Evolutionary conservation across 2,113 vertebrate species (phyloP), one percentile per base, ranked within the genome.

Genomic region (Pica pica): DNA sequence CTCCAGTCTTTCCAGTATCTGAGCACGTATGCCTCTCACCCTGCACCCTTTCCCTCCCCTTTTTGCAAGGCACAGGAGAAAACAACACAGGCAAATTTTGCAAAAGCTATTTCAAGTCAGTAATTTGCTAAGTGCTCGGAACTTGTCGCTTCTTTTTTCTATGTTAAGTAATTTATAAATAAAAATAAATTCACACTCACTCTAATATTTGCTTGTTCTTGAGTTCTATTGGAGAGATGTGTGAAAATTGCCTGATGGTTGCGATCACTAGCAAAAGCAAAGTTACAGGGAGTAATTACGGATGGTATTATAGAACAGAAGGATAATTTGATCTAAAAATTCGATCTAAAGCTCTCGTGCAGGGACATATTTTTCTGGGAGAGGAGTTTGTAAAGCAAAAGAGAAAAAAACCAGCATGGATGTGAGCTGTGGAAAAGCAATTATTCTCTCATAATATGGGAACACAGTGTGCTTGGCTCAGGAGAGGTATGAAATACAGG

Each of bases 241-340:
- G 92, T 93, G 90, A 96, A 97, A 97, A 97, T 97, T 96, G 97
- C 96, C 96, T 96, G 95, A 96, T 97, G 96, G 97, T 94, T 97
- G 94, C 52, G 80, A 97, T 97, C 95, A 97, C 88, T 78, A 88
- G 94, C 71, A 96, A 96, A 97, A 95, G 85, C 95, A 96, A 94
- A 96, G 97, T 97, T 97, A 93, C 91, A 91, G 60, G 90, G 93
- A 96, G 91, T 93, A 97, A 97, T 97, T 97, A 97, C 2, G 26
- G 89, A 87, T 89, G 91, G 95, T 82, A 93, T 95, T 95, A 95
- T 93, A 78, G 94, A 97, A 95, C 94, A 97, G 94, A 95, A 97
- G 89, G 93, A 94, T 96, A 97, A 96, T 97, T 97, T 97, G 92
- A 97, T 97, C 95, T 95, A 97, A 97, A 97, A 96, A 96, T 95